Conservation (phyloP, 2,888 invertebrate genomes). For the Drosophila fulvimacula region DNA sequence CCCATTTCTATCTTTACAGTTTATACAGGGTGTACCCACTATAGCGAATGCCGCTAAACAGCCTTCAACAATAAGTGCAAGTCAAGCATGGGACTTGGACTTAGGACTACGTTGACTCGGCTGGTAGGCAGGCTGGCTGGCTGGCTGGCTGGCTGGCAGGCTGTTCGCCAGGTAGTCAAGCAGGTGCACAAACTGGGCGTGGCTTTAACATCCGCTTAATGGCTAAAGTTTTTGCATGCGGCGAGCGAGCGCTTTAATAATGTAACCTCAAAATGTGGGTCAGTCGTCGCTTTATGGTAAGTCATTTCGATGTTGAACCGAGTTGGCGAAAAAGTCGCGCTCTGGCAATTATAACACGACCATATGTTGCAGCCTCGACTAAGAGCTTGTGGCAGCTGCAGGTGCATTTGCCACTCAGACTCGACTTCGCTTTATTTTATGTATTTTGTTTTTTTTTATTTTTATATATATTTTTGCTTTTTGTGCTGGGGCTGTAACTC, state of each 20-base stretch:
- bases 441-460: too few relatives aligned
- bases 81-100: slow-evolving; percentile 54
- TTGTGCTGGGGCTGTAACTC: slow-evolving; percentile 52
- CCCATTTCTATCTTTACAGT: neutral
- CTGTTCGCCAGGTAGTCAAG: neutral
- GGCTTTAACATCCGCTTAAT: slow-evolving; percentile 60
- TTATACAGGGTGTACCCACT: slow-evolving; percentile 14
- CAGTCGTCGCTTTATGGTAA: slow-evolving; percentile 69
- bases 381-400: slow-evolving; percentile 71
- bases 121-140: slow-evolving; percentile 4
- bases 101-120: slow-evolving; percentile 27
- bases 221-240: slow-evolving; percentile 53
- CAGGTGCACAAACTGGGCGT: slow-evolving; percentile 62
- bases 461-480: slow-evolving; percentile 9
- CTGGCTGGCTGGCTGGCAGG: slow-evolving; percentile 20
- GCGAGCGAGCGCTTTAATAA: slow-evolving; percentile 56
- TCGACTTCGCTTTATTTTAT: slow-evolving; percentile 9
- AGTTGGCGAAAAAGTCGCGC: slow-evolving; percentile 49
- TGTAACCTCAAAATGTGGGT: slow-evolving; percentile 66
- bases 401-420: slow-evolving; percentile 48
- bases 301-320: slow-evolving; percentile 61
- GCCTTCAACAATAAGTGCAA: slow-evolving; percentile 63
- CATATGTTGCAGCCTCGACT: slow-evolving; percentile 68
- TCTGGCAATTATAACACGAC: slow-evolving; percentile 72
- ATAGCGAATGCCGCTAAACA: slow-evolving; percentile 45